phyloP scores from a whole-genome alignment of 2,113 vertebrate species.

The Meriones unguiculatus region DNA sequence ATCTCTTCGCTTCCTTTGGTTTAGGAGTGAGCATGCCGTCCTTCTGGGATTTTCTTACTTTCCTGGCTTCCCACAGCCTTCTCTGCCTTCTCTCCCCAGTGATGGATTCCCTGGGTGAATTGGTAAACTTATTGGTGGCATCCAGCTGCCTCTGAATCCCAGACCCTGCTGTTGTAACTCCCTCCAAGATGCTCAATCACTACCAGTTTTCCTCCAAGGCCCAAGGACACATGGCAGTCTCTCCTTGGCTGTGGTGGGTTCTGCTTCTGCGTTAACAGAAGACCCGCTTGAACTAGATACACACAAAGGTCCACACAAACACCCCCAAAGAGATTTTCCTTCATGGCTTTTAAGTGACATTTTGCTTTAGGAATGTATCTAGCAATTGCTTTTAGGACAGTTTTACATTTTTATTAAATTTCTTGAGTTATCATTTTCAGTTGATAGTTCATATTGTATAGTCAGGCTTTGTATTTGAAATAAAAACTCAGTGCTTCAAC shows the following conservation, averaged over 20 bases:
- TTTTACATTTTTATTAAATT: constrained; percentile 3
- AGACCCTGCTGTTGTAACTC: background rate
- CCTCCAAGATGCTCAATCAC: background rate
- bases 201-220: background rate
- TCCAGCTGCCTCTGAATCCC: background rate
- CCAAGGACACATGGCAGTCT: background rate
- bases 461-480: background rate
- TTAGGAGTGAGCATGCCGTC: background rate
- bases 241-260: background rate
- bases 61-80: accelerated
- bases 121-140: background rate
- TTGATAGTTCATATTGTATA: background rate
- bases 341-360: background rate
- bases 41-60: no score
- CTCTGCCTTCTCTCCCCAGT: background rate
- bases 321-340: background rate
- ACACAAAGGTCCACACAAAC: background rate
- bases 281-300: background rate
- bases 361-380: constrained; percentile 16
- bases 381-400: background rate
- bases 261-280: background rate
- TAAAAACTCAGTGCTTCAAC: background rate
- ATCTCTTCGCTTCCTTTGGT: background rate
- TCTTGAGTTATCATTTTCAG: background rate
- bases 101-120: background rate